Base-by-base conservation (phyloP, 53 echinoderm and acorn worm species). In the Luidia sarsii region DNA sequence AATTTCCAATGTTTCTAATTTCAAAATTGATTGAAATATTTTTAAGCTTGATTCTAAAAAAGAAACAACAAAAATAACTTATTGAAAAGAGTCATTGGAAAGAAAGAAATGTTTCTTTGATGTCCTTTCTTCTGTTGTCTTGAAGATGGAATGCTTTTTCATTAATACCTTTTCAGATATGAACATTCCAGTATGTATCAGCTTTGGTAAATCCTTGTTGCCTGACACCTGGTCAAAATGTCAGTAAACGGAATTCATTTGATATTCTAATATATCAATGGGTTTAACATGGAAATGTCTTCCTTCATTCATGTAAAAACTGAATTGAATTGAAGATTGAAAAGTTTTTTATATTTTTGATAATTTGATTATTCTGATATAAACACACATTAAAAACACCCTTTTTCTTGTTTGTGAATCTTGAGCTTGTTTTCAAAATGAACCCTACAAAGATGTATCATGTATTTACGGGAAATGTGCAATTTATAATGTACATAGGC, bases 281-380 rank as follows among this genome's bases (percentile, higher is more conserved):
- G 22, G 20, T 53, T 16, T 36, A 36, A 53, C 20, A 3, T 18
- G 52, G 70, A 32, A 70, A 52, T 19, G 70, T 70, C 70, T 70
- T 70, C 70, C 70, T 70, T 57, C 15, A 15, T 46, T 46, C 15
- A 46, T 46, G 46, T 46, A 46, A 46, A 46, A 46, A 46, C 8
- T 8, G 8, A 8, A 10, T 46, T 46, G 8, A 8, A 46, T 46
- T 46, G 46, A 10, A 15, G 46, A n/a, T 23, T 65, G 57, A 56
- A 74, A 74, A 43, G 37, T 25, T 71, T 71, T 74, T 57, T 74
- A 74, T 74, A 74, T 74, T 74, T 74, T 74, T 74, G 74, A 74
- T 74, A 74, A 74, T 57, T 27, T 74, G 11, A n/a, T 57, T 39
- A 57, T 39, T 74, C 57, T 74, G 57, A 35, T 57, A 39, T 37